Evolutionary conservation across 1,140 invertebrate genomes (phyloP), one percentile per base, ranked within the genome.

Genomic region (Drosophila baimaii): DNA sequence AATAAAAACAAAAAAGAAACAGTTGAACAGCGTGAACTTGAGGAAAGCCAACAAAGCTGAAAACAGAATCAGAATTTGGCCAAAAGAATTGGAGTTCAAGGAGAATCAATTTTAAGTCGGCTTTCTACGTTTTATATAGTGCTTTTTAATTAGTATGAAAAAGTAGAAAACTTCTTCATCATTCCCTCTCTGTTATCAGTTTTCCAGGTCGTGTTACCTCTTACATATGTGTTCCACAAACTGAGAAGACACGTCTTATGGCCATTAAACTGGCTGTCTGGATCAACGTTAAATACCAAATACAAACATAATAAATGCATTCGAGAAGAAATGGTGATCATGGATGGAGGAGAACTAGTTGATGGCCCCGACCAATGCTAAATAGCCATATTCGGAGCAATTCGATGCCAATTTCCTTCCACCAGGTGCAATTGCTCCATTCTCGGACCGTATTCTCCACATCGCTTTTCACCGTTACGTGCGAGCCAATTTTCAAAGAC

Each of bases 311-410:
- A 39, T 43, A 44, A 63, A 68, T 63, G 47, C 57, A 39, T 31
- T 62, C 25, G 12, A 27, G 39, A 10, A 33, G 37, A 66, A 46
- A 61, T 37, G 56, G 31, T 19, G n/a, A 51, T 61, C 58, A 17
- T 29, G 21, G 57, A 12, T 17, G 25, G 33, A 29, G 27, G 12
- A 68, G 46, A 69, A 52, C 64, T 68, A 68, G 58, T 66, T 66
- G 64, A 62, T 44, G 35, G 19, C 61, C 27, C 47, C 44, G 17
- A 33, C 61, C 31, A 52, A 69, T 66, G 65, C 61, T 39, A 52
- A 52, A 29, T 66, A 51, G 47, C 44, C 65, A 66, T 66, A 66
- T 69, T 69, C 10, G 65, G 65, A 69, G 35, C 62, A 65, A 69
- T 68, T 65, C 35, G 21, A 52, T 51, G 44, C 61, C 61, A 66